These are phyloP conservation scores for Hypena proboscidalis DNA, from an alignment of 2,888 invertebrate genomes.

Conservation along the genomic window DNA sequence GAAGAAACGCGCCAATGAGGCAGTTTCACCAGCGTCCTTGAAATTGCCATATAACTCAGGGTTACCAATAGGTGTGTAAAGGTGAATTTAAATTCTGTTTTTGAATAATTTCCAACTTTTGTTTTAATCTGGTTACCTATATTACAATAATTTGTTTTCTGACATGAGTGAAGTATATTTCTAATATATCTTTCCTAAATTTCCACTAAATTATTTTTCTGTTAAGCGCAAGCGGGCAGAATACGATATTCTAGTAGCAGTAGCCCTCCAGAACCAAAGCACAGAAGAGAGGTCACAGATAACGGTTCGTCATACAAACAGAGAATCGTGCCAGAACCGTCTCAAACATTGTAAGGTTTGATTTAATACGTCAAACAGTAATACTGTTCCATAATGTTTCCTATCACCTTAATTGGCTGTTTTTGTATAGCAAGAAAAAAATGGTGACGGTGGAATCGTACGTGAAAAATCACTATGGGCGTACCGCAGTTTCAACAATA, in stretches of 20 bases:
- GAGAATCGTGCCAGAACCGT: slow-evolving; percentile 38
- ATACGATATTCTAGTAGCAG: slow-evolving; percentile 48
- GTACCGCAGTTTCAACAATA: slow-evolving; percentile 21
- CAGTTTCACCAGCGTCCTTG: slow-evolving; percentile 30
- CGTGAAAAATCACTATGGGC: slow-evolving; percentile 59
- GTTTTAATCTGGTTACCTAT: neutral
- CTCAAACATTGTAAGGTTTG: slow-evolving; percentile 55
- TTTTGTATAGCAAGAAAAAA: slow-evolving; percentile 54
- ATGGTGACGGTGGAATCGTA: slow-evolving; percentile 67
- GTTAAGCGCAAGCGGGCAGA: slow-evolving; percentile 43
- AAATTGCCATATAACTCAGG: slow-evolving; percentile 44
- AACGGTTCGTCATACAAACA: slow-evolving; percentile 34
- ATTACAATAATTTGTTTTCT: neutral
- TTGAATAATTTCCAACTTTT: slow-evolving; percentile 8
- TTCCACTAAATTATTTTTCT: too few species aligned
- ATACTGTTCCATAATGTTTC: neutral
- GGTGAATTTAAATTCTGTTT: slow-evolving; percentile 63
- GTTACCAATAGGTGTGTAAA: slow-evolving; percentile 75
- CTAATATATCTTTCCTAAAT: too few species aligned
- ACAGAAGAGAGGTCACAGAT: slow-evolving; percentile 24
- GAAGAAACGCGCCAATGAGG: slow-evolving; percentile 34
- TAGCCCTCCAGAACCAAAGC: slow-evolving; percentile 48
- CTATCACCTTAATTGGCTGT: neutral
- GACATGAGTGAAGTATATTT: too few species aligned
- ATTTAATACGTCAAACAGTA: too few species aligned